phyloP scores from a whole-genome alignment of 92 coral and sea anemone genomes.

The Zoanthus gigantus region DNA sequence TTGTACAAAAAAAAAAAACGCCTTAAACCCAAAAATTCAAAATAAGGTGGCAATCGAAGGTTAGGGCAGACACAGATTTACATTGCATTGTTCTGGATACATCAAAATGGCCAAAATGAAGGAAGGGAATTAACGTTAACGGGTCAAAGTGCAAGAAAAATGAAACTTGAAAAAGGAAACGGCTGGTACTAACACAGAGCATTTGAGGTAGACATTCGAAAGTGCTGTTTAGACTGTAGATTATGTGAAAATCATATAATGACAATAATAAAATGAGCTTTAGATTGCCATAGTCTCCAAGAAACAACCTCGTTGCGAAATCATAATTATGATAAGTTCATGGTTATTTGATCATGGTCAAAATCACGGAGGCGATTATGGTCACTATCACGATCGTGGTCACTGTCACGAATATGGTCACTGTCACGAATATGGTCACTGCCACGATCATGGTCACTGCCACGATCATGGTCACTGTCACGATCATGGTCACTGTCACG shows the following conservation, averaged over 20 bases:
- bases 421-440: background rate
- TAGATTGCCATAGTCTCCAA: background rate
- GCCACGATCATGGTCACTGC: background rate
- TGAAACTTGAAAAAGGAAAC: background rate
- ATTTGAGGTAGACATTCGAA: background rate
- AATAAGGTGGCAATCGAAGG: background rate
- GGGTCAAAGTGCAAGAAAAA: slow-evolving; percentile 4
- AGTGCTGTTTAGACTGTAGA: background rate
- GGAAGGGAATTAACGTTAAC: background rate
- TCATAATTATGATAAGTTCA: too few species aligned
- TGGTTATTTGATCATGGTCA: background rate
- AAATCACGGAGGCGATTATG: background rate
- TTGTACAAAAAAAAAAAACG: too few species aligned
- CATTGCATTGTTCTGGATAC: background rate
- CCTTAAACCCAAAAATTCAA: background rate
- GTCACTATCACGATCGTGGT: background rate
- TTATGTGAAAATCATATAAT: background rate
- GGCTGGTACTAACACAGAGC: background rate
- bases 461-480: background rate
- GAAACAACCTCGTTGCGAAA: too few species aligned
- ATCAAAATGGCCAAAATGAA: background rate
- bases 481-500: background rate
- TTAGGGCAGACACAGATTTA: background rate
- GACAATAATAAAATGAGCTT: background rate
- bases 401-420: background rate